Base-by-base conservation (phyloP, 2,113 vertebrate genomes). In the Myiopsitta monachus region DNA sequence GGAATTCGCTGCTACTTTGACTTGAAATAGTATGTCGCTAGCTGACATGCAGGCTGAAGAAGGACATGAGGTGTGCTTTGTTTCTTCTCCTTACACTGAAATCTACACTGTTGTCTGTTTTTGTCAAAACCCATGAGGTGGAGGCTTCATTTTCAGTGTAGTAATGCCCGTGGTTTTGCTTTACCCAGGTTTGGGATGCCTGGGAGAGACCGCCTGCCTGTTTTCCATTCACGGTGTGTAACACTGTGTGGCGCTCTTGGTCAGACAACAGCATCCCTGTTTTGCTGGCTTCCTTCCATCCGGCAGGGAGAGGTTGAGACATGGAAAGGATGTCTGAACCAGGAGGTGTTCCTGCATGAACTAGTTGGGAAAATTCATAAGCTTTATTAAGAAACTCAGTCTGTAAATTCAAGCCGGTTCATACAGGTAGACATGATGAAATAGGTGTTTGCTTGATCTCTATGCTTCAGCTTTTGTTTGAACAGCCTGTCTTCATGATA, bases 201-300 rank as follows among this genome's bases (percentile, higher is more conserved):
- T 27, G 0, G 41, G 44, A 8, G 6, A 16, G 16, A 1, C 36
- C 14, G 18, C 14, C 33, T 38, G 39, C n/a, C 19, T 66, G 33
- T 14, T 62, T 82, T 30, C 26, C 10, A 1, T 52, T 52, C 16
- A 1, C 2, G 1, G 10, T 22, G 23, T 49, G 26, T 26, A 41
- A 90, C 95, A 19, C 94, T 93, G 1, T 0, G 92, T 70, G 96
- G 95, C 84, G 92, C 95, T 88, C 67, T 92, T 95, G 95, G 18
- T 43, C 92, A 81, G 77, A 23, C 19, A 75, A 92, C 81, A 27
- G 51, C 57, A 1, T 18, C 52, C 38, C 28, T 26, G 2, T 14
- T 62, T 28, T 15, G 31, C 28, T 30, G 19, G 27, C 46, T 43
- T 26, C 3, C 31, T 90, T 47, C 13, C 27, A 26, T 7, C 10